Conservation (phyloP, 1,140 invertebrate species). For the Neodiprion fabricii region DNA sequence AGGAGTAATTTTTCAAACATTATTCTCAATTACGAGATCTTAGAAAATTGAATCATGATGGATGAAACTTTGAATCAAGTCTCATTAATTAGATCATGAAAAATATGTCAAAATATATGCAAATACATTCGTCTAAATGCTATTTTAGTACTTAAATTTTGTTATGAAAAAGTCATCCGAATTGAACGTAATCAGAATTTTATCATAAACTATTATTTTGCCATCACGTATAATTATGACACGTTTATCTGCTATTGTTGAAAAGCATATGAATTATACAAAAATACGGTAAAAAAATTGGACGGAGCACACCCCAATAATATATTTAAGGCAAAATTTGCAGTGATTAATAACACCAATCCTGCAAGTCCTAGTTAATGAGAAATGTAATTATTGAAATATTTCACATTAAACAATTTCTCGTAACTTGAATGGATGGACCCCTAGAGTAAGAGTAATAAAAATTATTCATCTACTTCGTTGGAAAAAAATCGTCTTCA, state of each 20-base stretch:
- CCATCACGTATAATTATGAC: constrained; percentile 21
- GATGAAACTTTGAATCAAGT: too few relatives aligned
- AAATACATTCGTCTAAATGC: too few relatives aligned
- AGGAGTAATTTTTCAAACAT: too few relatives aligned
- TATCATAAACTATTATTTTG: neutral
- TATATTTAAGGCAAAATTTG: constrained; percentile 22
- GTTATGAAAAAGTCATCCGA: neutral
- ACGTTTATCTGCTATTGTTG: constrained; percentile 7
- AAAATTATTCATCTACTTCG: neutral
- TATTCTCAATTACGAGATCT: too few relatives aligned
- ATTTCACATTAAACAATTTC: neutral
- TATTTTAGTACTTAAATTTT: too few relatives aligned
- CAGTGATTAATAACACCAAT: neutral
- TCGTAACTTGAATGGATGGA: neutral
- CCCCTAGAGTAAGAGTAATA: neutral
- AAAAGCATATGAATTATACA: constrained; percentile 23
- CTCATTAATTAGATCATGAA: too few relatives aligned
- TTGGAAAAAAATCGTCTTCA: neutral
- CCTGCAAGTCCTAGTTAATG: neutral
- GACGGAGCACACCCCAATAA: constrained; percentile 37
- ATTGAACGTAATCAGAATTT: neutral
- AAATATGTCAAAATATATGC: too few relatives aligned
- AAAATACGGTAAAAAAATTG: constrained; percentile 38
- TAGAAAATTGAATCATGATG: too few relatives aligned
- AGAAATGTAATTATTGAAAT: constrained; percentile 6